Base-by-base conservation (phyloP, 2,888 invertebrate species). In the Lepidochrysops patricia region DNA sequence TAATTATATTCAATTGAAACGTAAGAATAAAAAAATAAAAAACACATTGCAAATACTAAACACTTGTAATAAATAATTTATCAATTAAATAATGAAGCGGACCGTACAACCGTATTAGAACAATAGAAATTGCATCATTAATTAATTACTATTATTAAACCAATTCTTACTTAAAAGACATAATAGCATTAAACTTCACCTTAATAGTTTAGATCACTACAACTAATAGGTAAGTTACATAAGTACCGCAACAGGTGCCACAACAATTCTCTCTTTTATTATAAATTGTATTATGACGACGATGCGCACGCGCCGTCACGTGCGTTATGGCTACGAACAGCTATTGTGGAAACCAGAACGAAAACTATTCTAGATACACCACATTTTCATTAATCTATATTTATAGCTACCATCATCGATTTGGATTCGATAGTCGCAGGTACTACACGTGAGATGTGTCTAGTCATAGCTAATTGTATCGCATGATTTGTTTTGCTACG, bases 311-410 rank as follows among this genome's bases (percentile, higher is more conserved):
- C 61, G 62, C 62, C 57, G 26, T 60, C 65, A 62, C 64, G 25
- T 61, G 60, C 57, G 60, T 49, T 62, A 61, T 59, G 52, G 58
- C 61, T 61, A 62, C 63, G 63, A 63, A 50, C 63, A 61, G 57
- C 57, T 59, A 62, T 62, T 58, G 61, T 61, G 64, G 57, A 63
- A 62, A 62, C 59, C 57, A 61, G 67, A 74, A 75, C 76, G 72
- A 70, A 74, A 75, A 73, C 71, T 19, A 43, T 12, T 6, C 23
- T 2, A 23, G 23, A 29, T 6, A 34, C 34, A 34, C 6, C 32
- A 56, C 32, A 23, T 43, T 43, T 43, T 37, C 15, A 37, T 37
- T 37, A 15, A 37, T 15, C 7, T 1, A 0, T 9, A 7, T 43
- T 19, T 19, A 29, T 19, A 19, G 19, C 43, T 19, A 9, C 19